A percentile compares a stretch with the other conserved stretches of the same genome.
These are phyloP conservation scores for Ceyx cyanopectus DNA, from an alignment of 2,113 vertebrate genomes.

Conservation along the genomic window DNA sequence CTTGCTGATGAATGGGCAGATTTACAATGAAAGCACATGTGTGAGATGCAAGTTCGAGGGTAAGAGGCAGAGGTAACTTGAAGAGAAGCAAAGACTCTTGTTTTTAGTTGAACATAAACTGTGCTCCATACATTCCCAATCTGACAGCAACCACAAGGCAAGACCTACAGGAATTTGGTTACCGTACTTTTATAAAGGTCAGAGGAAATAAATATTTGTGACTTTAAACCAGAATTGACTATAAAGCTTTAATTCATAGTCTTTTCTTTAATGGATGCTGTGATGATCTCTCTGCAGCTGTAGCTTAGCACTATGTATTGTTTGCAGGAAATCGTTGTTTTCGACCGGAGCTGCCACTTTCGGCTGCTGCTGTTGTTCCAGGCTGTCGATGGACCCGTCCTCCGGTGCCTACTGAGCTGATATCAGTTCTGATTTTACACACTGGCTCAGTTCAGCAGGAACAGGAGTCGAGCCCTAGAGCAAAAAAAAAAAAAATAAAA, in stretches of 20 bases:
- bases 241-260: conserved; percentile 12
- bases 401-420: conserved; percentile 99
- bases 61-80: background rate
- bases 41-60: background rate
- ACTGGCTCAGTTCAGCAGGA: conserved; percentile 99
- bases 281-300: background rate
- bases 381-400: conserved; percentile 85
- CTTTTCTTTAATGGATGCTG: background rate
- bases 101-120: background rate
- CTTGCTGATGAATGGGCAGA: background rate
- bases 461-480: conserved; percentile 96
- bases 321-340: conserved; percentile 39
- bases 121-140: background rate
- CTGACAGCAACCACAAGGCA: background rate
- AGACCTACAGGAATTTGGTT: background rate
- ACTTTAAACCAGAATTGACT: background rate
- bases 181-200: background rate
- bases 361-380: conserved; percentile 53
- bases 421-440: conserved; percentile 95
- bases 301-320: background rate
- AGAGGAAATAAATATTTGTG: background rate
- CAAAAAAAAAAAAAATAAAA: conserved; percentile 76
- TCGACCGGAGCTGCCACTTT: background rate
- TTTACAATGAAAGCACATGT: background rate
- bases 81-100: background rate